Base-by-base conservation (phyloP, 2,888 invertebrate species). In the Dimorphilus gyrociliatus region DNA sequence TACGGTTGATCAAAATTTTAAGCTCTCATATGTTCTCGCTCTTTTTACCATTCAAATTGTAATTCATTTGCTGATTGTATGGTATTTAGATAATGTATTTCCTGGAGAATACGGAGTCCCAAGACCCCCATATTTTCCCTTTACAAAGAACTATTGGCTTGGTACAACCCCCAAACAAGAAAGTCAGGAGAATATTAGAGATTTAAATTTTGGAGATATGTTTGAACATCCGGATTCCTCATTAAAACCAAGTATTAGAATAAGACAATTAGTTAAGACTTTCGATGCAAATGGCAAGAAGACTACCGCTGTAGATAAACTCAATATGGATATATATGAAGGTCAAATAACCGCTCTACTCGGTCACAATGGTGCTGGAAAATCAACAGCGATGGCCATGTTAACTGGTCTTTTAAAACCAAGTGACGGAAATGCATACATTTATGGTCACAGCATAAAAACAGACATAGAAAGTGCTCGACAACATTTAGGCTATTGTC, bases 381-480 rank as follows among this genome's bases (percentile, higher is more conserved):
- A 81, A 67, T 82, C 84, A 0, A 86, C 86, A 0, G 82, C 84
- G 1, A 82, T 86, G 69, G 80, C 81, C 0, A 84, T 86, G 27
- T 34, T 60, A 35, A 53, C 56, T 15, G 66, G 85, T 13, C 72
- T 81, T 65, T 70, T 76, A 41, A 71, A 74, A 3, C 80, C 82
- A 4, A 73, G 73, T 0, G 67, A 67, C 3, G 85, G 85, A 0
- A 72, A 74, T 45, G 78, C 84, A 16, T 63, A 69, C n/a, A 66
- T 81, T 24, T 71, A 76, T 53, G 78, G 75, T 0, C 69, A 72
- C 47, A 76, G 81, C 57, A 73, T 81, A 15, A 64, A 69, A 40
- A 67, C 66, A 2, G 70, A 81, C 40, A 70, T 75, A 47, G 62
- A 69, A 8, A 63, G 68, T 21, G 76, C 82, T 36, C 69, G 81